A percentile compares a stretch with the other conserved stretches of the same genome.
phyloP scores from a whole-genome alignment of 2,113 vertebrate species.

The Onychostoma macrolepis region DNA sequence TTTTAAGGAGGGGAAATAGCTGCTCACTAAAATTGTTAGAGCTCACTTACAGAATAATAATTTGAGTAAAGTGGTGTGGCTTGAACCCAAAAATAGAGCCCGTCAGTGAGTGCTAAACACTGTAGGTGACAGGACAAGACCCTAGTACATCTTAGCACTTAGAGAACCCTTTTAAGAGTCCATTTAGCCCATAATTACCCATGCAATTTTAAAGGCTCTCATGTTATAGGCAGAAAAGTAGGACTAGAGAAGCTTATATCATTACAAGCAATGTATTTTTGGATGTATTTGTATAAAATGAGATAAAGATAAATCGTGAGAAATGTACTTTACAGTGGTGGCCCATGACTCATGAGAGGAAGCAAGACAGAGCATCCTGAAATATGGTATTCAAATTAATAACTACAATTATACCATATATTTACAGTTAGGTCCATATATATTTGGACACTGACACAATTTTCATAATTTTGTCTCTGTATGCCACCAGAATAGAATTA shows the following conservation, averaged over 20 bases:
- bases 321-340: neutral
- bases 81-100: slow-evolving; percentile 68
- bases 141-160: slow-evolving; percentile 65
- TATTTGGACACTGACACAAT: no score
- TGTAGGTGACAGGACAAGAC: slow-evolving; percentile 67
- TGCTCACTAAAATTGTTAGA: slow-evolving; percentile 21
- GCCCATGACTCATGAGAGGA: no score
- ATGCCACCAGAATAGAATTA: no score
- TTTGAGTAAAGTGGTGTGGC: slow-evolving; percentile 62
- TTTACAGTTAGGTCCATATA: no score
- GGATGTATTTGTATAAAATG: neutral
- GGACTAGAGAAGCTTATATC: neutral
- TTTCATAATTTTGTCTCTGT: no score
- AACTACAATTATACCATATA: no score
- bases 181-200: slow-evolving; percentile 35
- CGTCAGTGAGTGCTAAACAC: slow-evolving; percentile 68
- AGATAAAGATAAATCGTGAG: neutral
- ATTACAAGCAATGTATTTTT: neutral
- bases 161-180: slow-evolving; percentile 35
- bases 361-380: no score
- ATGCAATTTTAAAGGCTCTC: neutral
- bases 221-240: neutral
- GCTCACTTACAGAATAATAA: slow-evolving; percentile 30
- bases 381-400: no score
- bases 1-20: slow-evolving; percentile 41